phyloP scores from a whole-genome alignment of 2,113 vertebrate species.

The Cardinalis cardinalis region DNA sequence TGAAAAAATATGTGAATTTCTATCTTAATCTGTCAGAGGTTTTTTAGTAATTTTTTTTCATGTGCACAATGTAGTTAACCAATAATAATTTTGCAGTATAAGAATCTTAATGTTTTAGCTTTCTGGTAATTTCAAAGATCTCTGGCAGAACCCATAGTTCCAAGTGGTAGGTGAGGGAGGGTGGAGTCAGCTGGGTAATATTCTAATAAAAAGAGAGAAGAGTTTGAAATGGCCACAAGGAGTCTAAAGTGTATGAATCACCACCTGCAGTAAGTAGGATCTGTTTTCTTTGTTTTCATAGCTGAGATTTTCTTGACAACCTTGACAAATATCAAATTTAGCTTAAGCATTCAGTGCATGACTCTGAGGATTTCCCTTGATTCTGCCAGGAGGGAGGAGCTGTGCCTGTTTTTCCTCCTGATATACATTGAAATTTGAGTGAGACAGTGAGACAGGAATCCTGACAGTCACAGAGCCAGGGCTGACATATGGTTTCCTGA shows the following conservation, averaged over 20 bases:
- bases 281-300: background rate
- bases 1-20: background rate
- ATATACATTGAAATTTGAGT: background rate
- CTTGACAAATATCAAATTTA: background rate
- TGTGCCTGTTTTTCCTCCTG: fast-evolving
- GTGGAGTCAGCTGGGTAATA: background rate
- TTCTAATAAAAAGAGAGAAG: background rate
- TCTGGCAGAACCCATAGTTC: background rate
- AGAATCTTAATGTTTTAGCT: background rate
- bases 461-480: fast-evolving
- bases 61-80: background rate
- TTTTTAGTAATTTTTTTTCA: no score
- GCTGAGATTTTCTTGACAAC: background rate
- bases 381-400: background rate
- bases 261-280: background rate
- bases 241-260: background rate
- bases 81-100: background rate
- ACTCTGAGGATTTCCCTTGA: background rate
- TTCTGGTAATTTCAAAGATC: background rate
- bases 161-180: background rate
- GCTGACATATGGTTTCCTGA: background rate
- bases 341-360: fast-evolving
- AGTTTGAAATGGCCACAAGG: background rate
- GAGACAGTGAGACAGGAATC: background rate
- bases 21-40: background rate